These are phyloP conservation scores for Polymixis lichenea DNA, from an alignment of 2,888 invertebrate species.

Conservation along the genomic window DNA sequence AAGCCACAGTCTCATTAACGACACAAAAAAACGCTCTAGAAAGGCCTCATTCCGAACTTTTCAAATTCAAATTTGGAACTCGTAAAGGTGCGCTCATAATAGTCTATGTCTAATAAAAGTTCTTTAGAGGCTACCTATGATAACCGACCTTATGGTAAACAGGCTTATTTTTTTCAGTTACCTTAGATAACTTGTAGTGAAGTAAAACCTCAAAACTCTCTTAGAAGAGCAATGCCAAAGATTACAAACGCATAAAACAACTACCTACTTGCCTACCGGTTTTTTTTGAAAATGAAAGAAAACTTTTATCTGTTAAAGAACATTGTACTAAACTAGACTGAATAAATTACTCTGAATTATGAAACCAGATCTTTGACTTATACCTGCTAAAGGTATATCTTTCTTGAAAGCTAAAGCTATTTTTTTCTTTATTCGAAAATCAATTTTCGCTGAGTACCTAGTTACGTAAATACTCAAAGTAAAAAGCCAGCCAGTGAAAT, in stretches of 20 bases:
- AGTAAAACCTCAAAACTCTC: no score
- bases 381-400: constrained; percentile 17
- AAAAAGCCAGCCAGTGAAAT: constrained; percentile 22
- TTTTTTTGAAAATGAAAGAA: neutral
- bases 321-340: neutral
- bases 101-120: neutral
- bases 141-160: neutral
- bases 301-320: neutral
- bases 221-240: no score
- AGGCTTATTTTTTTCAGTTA: neutral
- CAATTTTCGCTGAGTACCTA: constrained; percentile 4
- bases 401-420: neutral
- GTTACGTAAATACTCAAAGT: neutral
- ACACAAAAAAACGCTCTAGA: constrained; percentile 80
- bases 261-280: no score
- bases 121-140: neutral
- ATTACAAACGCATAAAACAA: no score
- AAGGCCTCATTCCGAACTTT: constrained; percentile 84
- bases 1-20: constrained; percentile 82
- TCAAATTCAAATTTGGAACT: constrained; percentile 85
- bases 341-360: constrained; percentile 23
- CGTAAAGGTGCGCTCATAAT: constrained; percentile 73
- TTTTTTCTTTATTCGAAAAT: neutral
- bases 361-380: constrained; percentile 7
- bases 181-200: no score